Percentiles rank a stretch among this genome's conserved stretches.
phyloP scores from a whole-genome alignment of 2,797 vertebrate genomes.

The Urophycis tenuis region DNA sequence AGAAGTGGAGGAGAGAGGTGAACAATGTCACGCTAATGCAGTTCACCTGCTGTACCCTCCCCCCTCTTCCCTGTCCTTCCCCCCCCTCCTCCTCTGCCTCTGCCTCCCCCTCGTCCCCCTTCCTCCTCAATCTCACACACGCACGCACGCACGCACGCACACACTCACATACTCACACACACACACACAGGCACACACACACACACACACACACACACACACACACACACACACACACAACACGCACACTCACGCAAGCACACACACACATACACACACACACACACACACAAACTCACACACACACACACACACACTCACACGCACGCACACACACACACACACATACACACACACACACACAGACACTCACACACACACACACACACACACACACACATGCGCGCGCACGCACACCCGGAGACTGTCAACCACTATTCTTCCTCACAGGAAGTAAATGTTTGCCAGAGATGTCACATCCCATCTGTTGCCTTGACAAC shows the following conservation, averaged over 20 bases:
- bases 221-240: not conserved
- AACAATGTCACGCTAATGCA: constrained; percentile 26
- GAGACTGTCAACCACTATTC: not conserved
- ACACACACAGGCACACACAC: no score
- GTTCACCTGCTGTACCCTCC: constrained; percentile 15
- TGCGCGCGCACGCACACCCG: no score
- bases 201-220: not conserved
- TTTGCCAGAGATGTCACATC: constrained; percentile 37
- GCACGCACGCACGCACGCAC: not conserved
- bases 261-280: no score
- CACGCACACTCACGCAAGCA: no score
- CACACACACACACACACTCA: not conserved
- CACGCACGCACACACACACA: no score
- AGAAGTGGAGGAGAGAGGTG: constrained; percentile 15
- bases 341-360: no score
- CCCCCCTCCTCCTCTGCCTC: not conserved
- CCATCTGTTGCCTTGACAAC: constrained; percentile 40
- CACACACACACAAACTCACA: no score
- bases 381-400: constrained; percentile 1
- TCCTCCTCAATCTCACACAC: not conserved
- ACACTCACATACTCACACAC: no score
- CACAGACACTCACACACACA: no score
- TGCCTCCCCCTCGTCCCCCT: not conserved
- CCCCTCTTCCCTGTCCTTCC: not conserved
- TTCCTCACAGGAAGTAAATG: constrained; percentile 2